Base-by-base conservation (phyloP, 2,888 invertebrate genomes). In the Phortica magna region DNA sequence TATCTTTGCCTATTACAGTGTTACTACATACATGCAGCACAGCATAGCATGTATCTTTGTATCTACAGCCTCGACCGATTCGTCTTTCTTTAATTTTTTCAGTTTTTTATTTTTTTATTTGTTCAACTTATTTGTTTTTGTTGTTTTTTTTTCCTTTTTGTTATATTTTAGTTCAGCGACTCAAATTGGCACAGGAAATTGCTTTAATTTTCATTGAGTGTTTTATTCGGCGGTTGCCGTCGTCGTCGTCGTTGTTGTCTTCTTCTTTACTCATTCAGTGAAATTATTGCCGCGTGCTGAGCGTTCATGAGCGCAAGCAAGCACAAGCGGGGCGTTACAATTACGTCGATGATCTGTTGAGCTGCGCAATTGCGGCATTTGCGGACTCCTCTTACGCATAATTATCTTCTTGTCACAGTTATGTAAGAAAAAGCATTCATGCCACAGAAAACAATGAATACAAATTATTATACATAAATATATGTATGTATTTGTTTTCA, bases 151-250 rank as follows among this genome's bases (percentile, higher is more conserved):
- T 31, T 4, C 3, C 5, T 55, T 55, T 7, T 55, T 55, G 55
- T 84, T 84, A 82, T 77, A 81, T 84, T 86, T 86, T 83, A 83
- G 82, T 89, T 88, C 84, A 84, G 83, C 80, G 82, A 83, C 82
- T 83, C 76, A 84, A 85, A 88, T 85, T 84, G 87, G 84, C 81
- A 84, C 88, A 88, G 87, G 87, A 89, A 87, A 89, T 88, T 84
- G 82, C 88, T 85, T 84, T 83, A 85, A 88, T 86, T 88, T 81
- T 82, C 83, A 84, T 85, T 84, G 83, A 87, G 87, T 85, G 83
- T 78, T 85, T 79, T 65, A 31, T 61, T 61, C 22, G 19, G 48
- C 9, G 48, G 2, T 5, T 9, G 61, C 61, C 43, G 67, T 39
- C 57, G 39, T 19, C 74, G 74, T 31, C 65, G 70, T 42, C 31